phyloP scores from a whole-genome alignment of 2,797 vertebrate genomes.

The Chloroceryle inda region DNA sequence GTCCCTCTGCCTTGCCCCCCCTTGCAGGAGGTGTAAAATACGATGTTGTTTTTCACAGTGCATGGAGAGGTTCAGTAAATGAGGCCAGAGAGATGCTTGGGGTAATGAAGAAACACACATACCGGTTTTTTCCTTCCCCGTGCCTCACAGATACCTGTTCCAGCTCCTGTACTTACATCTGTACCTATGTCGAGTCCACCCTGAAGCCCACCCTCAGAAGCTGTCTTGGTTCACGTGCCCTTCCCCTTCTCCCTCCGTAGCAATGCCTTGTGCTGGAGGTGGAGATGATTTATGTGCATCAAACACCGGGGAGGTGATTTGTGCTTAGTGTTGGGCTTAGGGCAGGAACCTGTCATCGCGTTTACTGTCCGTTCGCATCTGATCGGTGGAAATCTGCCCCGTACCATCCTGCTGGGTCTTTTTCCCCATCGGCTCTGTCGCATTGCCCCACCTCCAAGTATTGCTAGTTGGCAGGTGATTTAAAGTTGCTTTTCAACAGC shows the following conservation, averaged over 20 bases:
- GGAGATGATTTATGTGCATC: accelerated
- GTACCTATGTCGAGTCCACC: accelerated
- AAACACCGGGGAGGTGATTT: accelerated
- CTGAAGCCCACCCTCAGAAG: not conserved
- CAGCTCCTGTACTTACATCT: accelerated
- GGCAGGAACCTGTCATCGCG: slow-evolving; percentile 1
- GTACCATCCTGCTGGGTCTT: not conserved
- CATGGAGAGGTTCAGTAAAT: not conserved
- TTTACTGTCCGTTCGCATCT: slow-evolving; percentile 4
- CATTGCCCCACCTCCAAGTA: not conserved
- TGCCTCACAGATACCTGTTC: accelerated
- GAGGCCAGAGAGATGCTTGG: not conserved
- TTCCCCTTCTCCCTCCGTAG: not conserved
- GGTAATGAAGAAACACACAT: accelerated
- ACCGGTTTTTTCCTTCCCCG: not conserved
- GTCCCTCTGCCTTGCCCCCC: not conserved
- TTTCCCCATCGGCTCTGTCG: not conserved
- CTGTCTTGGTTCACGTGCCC: too few species aligned
- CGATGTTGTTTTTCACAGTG: not conserved
- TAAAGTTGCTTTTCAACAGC: not conserved
- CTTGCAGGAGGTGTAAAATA: not conserved
- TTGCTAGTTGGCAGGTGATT: not conserved
- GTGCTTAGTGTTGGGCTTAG: accelerated
- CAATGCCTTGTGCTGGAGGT: accelerated
- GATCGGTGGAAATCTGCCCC: not conserved